Conservation (phyloP, 2,113 vertebrate genomes). For the Antechinus flavipes region DNA sequence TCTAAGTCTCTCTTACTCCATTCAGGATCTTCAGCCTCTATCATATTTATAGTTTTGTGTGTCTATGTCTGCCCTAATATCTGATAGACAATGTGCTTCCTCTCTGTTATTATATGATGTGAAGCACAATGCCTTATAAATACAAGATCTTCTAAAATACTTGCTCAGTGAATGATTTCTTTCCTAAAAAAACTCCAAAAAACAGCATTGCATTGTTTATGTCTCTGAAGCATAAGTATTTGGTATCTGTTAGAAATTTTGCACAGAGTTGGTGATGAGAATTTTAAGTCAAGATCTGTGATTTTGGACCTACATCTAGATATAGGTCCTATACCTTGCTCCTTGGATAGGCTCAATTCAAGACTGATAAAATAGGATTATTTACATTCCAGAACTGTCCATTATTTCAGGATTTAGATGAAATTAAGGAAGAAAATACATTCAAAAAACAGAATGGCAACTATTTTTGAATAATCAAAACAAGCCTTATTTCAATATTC, state of each 20-base stretch:
- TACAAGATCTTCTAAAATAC: too few relatives aligned
- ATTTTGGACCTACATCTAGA: not conserved
- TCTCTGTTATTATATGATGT: too few relatives aligned
- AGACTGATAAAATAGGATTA: not conserved
- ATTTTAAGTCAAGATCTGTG: not conserved
- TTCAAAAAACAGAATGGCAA: not conserved
- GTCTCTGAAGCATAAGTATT: not conserved
- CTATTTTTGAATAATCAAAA: not conserved
- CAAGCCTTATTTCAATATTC: not conserved
- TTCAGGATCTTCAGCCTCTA: too few relatives aligned
- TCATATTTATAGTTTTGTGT: too few relatives aligned
- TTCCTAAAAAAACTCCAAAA: too few relatives aligned
- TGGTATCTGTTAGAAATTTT: conserved; percentile 2
- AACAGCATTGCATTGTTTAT: too few relatives aligned
- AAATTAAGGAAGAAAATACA: not conserved
- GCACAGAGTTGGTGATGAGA: conserved; percentile 25
- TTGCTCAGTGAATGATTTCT: too few relatives aligned
- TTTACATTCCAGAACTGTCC: not conserved
- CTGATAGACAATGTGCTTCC: too few relatives aligned
- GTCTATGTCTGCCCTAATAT: too few relatives aligned
- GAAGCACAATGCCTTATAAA: too few relatives aligned
- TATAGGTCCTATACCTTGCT: not conserved
- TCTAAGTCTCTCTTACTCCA: too few relatives aligned
- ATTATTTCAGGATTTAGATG: not conserved
- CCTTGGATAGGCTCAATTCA: not conserved